These are phyloP conservation scores for Trinectes maculatus DNA, from an alignment of 2,113 vertebrate genomes.

Conservation along the genomic window DNA sequence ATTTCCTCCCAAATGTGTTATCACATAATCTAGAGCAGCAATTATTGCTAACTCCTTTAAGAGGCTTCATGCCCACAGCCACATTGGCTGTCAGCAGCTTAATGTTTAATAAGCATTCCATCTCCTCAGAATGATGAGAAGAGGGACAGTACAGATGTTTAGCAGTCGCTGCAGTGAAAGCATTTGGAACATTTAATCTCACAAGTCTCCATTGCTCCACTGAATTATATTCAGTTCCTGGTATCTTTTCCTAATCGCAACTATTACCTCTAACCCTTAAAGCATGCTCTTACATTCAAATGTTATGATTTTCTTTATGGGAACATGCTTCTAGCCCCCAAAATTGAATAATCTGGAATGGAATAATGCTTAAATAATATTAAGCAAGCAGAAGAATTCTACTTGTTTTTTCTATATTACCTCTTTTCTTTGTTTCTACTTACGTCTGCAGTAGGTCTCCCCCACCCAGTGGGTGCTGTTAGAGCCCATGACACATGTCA, in stretches of 20 bases:
- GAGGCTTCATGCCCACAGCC: neutral
- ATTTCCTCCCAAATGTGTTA: conserved; percentile 26
- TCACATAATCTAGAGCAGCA: conserved; percentile 5
- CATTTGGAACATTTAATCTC: conserved; percentile 28
- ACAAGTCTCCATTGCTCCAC: neutral
- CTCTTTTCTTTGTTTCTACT: conserved; percentile 50
- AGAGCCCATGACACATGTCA: conserved; percentile 82
- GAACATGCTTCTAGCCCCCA: no score
- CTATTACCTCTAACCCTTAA: neutral
- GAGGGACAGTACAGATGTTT: conserved; percentile 25
- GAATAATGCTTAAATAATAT: no score
- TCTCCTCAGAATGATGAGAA: conserved; percentile 44
- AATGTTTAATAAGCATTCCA: conserved; percentile 49
- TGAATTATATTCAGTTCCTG: neutral
- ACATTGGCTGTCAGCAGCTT: conserved; percentile 9
- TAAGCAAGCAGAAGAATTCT: no score
- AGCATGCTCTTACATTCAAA: no score
- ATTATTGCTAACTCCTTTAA: conserved; percentile 16
- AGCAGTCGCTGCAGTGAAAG: conserved; percentile 37
- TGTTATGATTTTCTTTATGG: no score
- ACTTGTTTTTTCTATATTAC: neutral
- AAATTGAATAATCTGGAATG: no score
- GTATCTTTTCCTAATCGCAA: neutral
- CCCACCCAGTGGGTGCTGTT: conserved; percentile 86
- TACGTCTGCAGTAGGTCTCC: conserved; percentile 85